Evolutionary conservation across 2,888 invertebrate species (phyloP).

Genomic region (Cryptus viduatorius): DNA sequence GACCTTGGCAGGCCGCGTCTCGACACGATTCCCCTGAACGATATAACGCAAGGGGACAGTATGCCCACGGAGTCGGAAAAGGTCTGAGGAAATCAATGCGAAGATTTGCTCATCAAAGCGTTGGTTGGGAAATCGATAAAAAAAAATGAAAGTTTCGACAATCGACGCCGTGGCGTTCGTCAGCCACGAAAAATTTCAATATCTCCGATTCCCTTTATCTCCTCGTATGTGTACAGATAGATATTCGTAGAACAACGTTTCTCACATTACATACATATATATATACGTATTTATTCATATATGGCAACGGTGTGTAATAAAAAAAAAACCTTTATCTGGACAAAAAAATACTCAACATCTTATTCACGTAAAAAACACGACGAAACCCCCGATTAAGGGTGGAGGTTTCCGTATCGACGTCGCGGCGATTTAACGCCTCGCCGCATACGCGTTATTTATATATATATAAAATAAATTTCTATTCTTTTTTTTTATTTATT

Average conservation of each 20-base stretch:
- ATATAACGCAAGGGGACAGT: slow-evolving; percentile 87
- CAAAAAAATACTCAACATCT: slow-evolving; percentile 74
- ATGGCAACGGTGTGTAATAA: slow-evolving; percentile 74
- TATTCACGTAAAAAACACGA: slow-evolving; percentile 51
- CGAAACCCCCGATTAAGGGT: neutral
- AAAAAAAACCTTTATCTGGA: slow-evolving; percentile 73
- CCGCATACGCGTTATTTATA: slow-evolving; percentile 51
- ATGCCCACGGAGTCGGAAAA: slow-evolving; percentile 87
- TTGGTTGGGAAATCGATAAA: neutral
- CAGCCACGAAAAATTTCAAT: neutral
- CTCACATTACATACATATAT: slow-evolving; percentile 60
- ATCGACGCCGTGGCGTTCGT: neutral
- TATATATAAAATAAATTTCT: slow-evolving; percentile 78
- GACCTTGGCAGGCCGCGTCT: slow-evolving; percentile 77
- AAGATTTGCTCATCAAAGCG: neutral
- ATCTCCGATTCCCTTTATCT: neutral
- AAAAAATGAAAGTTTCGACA: slow-evolving; percentile 14
- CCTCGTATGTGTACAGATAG: slow-evolving; percentile 29
- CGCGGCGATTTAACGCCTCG: slow-evolving; percentile 29
- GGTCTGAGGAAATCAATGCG: slow-evolving; percentile 65
- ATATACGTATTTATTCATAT: slow-evolving; percentile 71
- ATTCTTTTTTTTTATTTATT: slow-evolving; percentile 64
- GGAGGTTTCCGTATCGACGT: neutral
- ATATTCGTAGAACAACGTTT: slow-evolving; percentile 8
- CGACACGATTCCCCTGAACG: slow-evolving; percentile 88